Evolutionary conservation across 2,888 invertebrate genomes (phyloP).

Genomic region (Drosophila austrosaltans): DNA sequence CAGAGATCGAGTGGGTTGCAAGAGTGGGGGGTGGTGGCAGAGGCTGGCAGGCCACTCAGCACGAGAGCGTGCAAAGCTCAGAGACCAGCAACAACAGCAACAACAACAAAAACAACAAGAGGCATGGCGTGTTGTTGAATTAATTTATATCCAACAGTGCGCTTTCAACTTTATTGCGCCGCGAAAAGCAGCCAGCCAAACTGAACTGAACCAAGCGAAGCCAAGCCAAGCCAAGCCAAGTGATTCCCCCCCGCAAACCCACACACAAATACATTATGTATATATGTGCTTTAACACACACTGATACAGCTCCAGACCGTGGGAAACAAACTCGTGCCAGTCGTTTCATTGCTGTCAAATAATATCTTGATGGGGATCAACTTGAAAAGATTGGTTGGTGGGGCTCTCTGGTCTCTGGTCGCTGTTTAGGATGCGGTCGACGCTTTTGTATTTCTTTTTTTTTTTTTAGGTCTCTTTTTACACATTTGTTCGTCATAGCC

Average conservation of each 20-base stretch:
- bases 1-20: background rate
- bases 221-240: conserved; percentile 26
- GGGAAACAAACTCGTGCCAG: conserved; percentile 84
- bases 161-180: conserved; percentile 80
- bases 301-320: conserved; percentile 81
- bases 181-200: conserved; percentile 70
- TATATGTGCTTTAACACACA: conserved; percentile 30
- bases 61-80: conserved; percentile 51
- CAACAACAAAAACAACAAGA: conserved; percentile 51
- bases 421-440: conserved; percentile 79
- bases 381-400: conserved; percentile 80
- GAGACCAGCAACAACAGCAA: conserved; percentile 42
- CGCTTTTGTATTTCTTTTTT: conserved; percentile 64
- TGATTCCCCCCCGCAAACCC: conserved; percentile 52
- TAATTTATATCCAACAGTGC: conserved; percentile 82
- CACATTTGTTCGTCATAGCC: conserved; percentile 78
- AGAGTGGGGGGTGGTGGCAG: conserved; percentile 1
- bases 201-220: conserved; percentile 30
- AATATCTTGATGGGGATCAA: conserved; percentile 83
- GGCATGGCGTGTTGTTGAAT: conserved; percentile 82
- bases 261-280: conserved; percentile 51
- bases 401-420: conserved; percentile 50
- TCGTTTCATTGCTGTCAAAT: conserved; percentile 83
- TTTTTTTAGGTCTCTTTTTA: conserved; percentile 68
- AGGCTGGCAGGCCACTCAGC: conserved; percentile 33